Evolutionary conservation across 1,140 invertebrate genomes (phyloP), one percentile per base, ranked within the genome.

Genomic region (Andricus grossulariae): DNA sequence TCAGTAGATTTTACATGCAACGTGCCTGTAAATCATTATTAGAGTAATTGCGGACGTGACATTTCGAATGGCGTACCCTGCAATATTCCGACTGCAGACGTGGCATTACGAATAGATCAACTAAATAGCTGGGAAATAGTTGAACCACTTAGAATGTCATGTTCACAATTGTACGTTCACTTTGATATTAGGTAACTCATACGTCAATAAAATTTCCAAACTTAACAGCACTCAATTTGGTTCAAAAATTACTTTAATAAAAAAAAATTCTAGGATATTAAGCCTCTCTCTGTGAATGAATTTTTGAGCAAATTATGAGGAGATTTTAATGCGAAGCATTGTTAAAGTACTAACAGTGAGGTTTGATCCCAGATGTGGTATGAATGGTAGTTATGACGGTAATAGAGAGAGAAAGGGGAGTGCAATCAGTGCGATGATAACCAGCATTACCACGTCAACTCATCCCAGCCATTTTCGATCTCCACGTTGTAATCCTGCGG

Each of bases 391-490:
- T 25, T 57, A 57, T 25, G 19, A 57, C 25, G 19, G 71, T 16
- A 32, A 19, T n/a, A 72, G 45, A 50, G 54, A 60, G 25, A 18
- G 73, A 75, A 77, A 72, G 75, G 80, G 80, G 55, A 75, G 71
- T 72, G 78, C 82, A 83, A 83, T 85, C 84, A 83, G 82, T 55
- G 82, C 78, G 84, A 85, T 85, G 80, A 85, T 83, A 85, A 85
- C 80, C 79, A 77, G 84, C 80, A 85, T 85, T 85, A 85, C 81
- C 80, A 79, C 80, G 82, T 85, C 84, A 82, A 76, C 79, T 77
- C 78, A 80, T 50, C 78, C 82, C 75, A 79, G 72, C 73, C 73
- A 74, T 79, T 80, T 76, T 80, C 82, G 79, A 83, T 80, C 78
- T 78, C 81, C 79, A 80, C 72, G 66, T 73, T 70, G 79, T 85